Evolutionary conservation across 2,113 vertebrate genomes (phyloP), one percentile per base, ranked within the genome.

Genomic region (Pachypanchax playfairii): DNA sequence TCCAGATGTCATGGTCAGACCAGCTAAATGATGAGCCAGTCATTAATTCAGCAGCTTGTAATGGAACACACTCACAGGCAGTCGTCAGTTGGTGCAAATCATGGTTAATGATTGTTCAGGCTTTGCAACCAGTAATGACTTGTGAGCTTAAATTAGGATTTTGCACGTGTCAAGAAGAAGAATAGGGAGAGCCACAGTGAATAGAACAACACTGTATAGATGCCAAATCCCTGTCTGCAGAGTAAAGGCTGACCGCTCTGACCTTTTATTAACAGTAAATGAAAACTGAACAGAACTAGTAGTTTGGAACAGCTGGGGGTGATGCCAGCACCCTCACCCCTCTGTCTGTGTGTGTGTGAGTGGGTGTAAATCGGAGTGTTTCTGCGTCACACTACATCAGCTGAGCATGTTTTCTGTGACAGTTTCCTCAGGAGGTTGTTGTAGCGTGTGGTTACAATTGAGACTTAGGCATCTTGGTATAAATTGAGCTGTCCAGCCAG

Each of bases 251-350:
- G 53, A 75, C 63, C 67, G 60, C 64, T 63, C 28, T 82, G 85
- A 87, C 83, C 80, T 83, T 81, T 80, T 56, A 22, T 28, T 54
- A 18, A 1, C 6, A 55, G 71, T 69, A 56, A 80, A 71, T 79
- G 53, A 63, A 77, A 80, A 65, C 76, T 12, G 47, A 56, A 61
- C 43, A 36, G 35, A 77, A 47, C 36, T 20, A 64, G 72, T 35
- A 47, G 44, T 50, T 62, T 52, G 55, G 69, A 47, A 57, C 48
- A 58, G 41, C 48, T 56, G 43, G 65, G n/a, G 66, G 38, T 28
- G 53, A 17, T 52, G 55, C 22, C 66, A 55, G 52, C 51, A 46
- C 65, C 29, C 17, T 73, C 51, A 66, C 35, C 33, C 47, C 38
- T 50, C 4, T 38, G 18, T 42, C 3, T 47, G 33, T 35, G 14